phyloP scores from a whole-genome alignment of 2,888 invertebrate species.

The Sisyra nigra region DNA sequence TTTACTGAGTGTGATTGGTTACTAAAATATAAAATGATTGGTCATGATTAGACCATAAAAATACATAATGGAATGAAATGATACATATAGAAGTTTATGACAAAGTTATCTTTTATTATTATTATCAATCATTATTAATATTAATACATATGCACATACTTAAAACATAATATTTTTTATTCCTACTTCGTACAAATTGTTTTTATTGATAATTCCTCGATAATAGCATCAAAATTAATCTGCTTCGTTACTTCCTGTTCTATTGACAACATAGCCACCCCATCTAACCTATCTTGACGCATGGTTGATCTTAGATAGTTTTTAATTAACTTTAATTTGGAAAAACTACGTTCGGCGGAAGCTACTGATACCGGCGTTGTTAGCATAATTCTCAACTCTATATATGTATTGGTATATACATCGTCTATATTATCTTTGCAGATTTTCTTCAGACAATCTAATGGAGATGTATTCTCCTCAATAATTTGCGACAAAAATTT shows the following conservation, averaged over 20 bases:
- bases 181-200: too few relatives aligned
- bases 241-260: conserved; percentile 8
- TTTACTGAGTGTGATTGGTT: too few relatives aligned
- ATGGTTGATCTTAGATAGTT: conserved; percentile 9
- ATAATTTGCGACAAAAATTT: conserved; percentile 7
- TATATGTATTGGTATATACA: background rate
- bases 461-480: background rate
- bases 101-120: too few relatives aligned
- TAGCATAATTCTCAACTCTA: background rate
- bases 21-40: too few relatives aligned
- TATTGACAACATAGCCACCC: conserved; percentile 8
- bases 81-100: too few relatives aligned
- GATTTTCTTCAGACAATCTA: background rate
- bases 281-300: conserved; percentile 9
- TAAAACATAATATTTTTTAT: too few relatives aligned
- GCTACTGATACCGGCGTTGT: conserved; percentile 9
- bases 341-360: conserved; percentile 9
- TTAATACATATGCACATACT: too few relatives aligned
- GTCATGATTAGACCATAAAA: too few relatives aligned
- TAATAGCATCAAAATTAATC: too few relatives aligned
- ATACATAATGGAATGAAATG: too few relatives aligned
- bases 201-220: too few relatives aligned
- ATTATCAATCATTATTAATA: too few relatives aligned
- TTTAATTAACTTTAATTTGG: conserved; percentile 11
- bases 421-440: background rate